phyloP scores from a whole-genome alignment of 1,140 invertebrate genomes.

The Pseudomyrmex concolor region DNA sequence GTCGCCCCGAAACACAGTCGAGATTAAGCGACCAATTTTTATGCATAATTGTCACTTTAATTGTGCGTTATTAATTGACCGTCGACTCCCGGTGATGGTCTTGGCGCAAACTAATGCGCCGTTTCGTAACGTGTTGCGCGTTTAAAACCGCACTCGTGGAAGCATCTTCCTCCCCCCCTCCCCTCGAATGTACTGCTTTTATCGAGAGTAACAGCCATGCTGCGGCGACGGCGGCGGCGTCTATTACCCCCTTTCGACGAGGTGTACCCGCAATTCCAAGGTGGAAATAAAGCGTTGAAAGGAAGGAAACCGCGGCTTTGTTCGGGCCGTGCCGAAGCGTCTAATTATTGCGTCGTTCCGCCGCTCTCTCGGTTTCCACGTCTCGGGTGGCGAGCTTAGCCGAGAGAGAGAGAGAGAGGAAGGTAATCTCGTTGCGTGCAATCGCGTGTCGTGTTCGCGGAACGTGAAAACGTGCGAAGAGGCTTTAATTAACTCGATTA shows the following conservation, averaged over 20 bases:
- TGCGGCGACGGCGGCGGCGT: neutral
- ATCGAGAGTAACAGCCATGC: slow-evolving; percentile 20
- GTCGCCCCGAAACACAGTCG: slow-evolving; percentile 1
- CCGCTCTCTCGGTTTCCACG: slow-evolving; percentile 50
- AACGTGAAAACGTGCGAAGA: slow-evolving; percentile 75
- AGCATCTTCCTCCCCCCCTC: neutral
- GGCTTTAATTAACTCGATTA: slow-evolving; percentile 81
- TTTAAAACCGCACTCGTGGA: neutral
- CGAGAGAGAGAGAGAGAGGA: neutral
- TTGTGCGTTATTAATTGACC: slow-evolving; percentile 50
- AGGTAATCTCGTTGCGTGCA: slow-evolving; percentile 73
- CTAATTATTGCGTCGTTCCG: slow-evolving; percentile 69
- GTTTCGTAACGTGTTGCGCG: neutral
- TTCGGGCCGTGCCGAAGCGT: slow-evolving; percentile 65
- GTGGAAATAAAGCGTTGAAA: slow-evolving; percentile 53
- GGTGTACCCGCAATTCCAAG: slow-evolving; percentile 24
- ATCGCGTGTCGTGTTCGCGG: slow-evolving; percentile 72
- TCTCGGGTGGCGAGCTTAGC: slow-evolving; percentile 27
- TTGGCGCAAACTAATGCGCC: slow-evolving; percentile 1
- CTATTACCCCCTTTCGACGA: slow-evolving; percentile 28
- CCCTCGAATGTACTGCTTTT: too few species aligned
- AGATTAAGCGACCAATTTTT: slow-evolving; percentile 20
- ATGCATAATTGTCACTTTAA: slow-evolving; percentile 53
- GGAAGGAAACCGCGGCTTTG: slow-evolving; percentile 47
- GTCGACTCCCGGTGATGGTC: neutral